A percentile compares a stretch with the other conserved stretches of the same genome.
Evolutionary conservation across 2,888 invertebrate genomes (phyloP).

Genomic region (Ischnus inquisitorius): DNA sequence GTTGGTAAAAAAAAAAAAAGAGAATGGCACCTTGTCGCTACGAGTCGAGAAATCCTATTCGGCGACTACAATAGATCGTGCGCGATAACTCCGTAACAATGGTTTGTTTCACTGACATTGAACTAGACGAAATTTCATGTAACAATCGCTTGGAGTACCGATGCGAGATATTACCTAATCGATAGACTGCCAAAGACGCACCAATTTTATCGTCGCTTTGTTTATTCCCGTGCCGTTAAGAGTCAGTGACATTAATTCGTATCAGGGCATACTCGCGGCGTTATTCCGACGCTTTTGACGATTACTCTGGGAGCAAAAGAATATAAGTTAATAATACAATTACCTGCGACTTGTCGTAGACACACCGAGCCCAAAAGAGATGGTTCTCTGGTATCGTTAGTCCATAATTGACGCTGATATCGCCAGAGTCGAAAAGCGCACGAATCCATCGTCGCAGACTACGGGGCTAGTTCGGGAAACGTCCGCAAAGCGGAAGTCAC

Average conservation of each 20-base stretch:
- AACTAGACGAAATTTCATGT: background rate
- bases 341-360: constrained; percentile 65
- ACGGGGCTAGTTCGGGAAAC: background rate
- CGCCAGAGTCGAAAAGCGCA: background rate
- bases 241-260: background rate
- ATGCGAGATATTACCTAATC: constrained; percentile 47
- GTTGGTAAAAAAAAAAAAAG: constrained; percentile 1
- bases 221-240: background rate
- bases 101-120: background rate
- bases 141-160: background rate
- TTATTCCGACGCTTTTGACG: background rate
- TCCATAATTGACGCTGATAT: background rate
- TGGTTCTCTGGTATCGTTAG: constrained; percentile 30
- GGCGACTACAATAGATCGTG: background rate
- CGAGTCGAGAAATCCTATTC: background rate
- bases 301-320: background rate
- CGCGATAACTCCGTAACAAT: background rate
- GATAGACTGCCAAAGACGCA: constrained; percentile 9
- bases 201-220: background rate
- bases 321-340: constrained; percentile 51
- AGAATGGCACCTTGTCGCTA: background rate
- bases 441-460: background rate
- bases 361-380: constrained; percentile 53
- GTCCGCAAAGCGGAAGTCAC: background rate
- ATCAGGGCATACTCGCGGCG: background rate